Conservation (phyloP, 1,140 invertebrate species). For the Drosophila melanogaster region Release_6_plus_ISO1_MT NC_004354.4:12565001-12565500, state of each 20-base stretch:
- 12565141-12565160: slow-evolving; percentile 81
- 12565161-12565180: slow-evolving; percentile 48
- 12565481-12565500: not conserved
- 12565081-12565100: slow-evolving; percentile 76
- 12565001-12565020: slow-evolving; percentile 75
- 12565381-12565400: slow-evolving; percentile 21
- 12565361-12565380: slow-evolving; percentile 8
- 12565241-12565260: slow-evolving; percentile 29
- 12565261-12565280: slow-evolving; percentile 74
- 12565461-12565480: not conserved
- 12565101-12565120: slow-evolving; percentile 76
- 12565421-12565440: slow-evolving; percentile 84
- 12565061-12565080: slow-evolving; percentile 71
- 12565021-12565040: slow-evolving; percentile 78
- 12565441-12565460: slow-evolving; percentile 74
- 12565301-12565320: slow-evolving; percentile 76
- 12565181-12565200: slow-evolving; percentile 72
- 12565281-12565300: slow-evolving; percentile 73
- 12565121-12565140: slow-evolving; percentile 78
- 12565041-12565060: slow-evolving; percentile 74
- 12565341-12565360: slow-evolving; percentile 7
- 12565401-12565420: slow-evolving; percentile 75
- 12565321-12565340: slow-evolving; percentile 61
- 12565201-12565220: slow-evolving; percentile 77
- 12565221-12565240: slow-evolving; percentile 19